Percentiles rank a stretch among this genome's conserved stretches.
phyloP scores from a whole-genome alignment of 2,888 invertebrate species.

The Mamestra brassicae region DNA sequence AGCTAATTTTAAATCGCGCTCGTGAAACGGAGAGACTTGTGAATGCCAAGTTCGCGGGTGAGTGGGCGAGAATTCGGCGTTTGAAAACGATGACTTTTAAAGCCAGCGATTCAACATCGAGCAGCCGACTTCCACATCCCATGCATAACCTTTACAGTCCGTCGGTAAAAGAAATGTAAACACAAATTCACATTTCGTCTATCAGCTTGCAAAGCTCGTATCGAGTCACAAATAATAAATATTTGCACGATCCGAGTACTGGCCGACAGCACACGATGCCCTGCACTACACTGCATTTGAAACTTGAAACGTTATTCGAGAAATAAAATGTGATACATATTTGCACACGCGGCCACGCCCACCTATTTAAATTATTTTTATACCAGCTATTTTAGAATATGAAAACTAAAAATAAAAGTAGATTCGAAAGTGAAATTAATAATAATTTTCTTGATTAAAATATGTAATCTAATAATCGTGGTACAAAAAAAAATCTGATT shows the following conservation, averaged over 20 bases:
- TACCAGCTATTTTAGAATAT: neutral
- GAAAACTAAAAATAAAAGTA: neutral
- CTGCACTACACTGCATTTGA: slow-evolving; percentile 35
- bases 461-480: too few relatives aligned
- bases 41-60: slow-evolving; percentile 3
- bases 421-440: too few relatives aligned
- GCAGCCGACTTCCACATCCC: neutral
- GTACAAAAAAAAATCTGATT: neutral
- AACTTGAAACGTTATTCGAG: slow-evolving; percentile 44
- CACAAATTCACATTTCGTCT: slow-evolving; percentile 51
- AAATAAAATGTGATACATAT: slow-evolving; percentile 14
- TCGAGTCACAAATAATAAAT: slow-evolving; percentile 67
- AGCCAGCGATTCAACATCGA: slow-evolving; percentile 6
- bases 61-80: slow-evolving; percentile 14
- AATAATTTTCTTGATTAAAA: too few relatives aligned
- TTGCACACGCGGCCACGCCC: neutral
- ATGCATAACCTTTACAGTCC: slow-evolving; percentile 34
- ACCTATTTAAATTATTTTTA: neutral
- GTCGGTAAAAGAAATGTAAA: slow-evolving; percentile 53
- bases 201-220: slow-evolving; percentile 57
- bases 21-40: slow-evolving; percentile 19
- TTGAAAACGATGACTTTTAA: slow-evolving; percentile 15
- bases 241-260: slow-evolving; percentile 62
- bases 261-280: slow-evolving; percentile 54
- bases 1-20: slow-evolving; percentile 25